Conservation (phyloP, 2,797 vertebrate species). For the Microtus californicus region DNA sequence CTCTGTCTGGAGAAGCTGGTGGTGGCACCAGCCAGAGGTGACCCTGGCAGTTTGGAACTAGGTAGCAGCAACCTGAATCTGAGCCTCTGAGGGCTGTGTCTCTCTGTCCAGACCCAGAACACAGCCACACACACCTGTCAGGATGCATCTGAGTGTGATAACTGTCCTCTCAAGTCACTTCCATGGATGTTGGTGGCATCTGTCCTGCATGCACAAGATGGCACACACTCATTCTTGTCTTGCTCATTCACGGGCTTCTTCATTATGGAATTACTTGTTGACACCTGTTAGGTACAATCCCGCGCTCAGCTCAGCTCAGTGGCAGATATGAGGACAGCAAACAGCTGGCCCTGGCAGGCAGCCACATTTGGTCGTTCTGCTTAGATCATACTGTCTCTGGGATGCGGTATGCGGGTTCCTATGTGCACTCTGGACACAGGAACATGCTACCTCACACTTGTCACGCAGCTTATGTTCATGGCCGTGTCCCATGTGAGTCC, state of each 20-base stretch:
- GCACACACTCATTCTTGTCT: neutral
- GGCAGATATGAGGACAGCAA: neutral
- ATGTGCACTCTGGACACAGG: neutral
- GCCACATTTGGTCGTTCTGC: neutral
- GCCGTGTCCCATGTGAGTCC: neutral
- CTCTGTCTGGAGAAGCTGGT: slow-evolving; percentile 77
- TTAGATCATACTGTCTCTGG: neutral
- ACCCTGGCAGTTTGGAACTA: neutral
- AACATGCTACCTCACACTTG: neutral
- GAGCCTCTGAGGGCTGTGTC: neutral
- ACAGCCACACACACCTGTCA: neutral
- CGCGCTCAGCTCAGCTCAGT: neutral
- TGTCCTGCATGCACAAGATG: neutral
- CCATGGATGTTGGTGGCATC: neutral
- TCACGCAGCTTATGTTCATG: neutral
- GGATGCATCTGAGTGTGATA: neutral
- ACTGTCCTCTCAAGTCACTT: neutral
- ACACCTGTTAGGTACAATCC: neutral
- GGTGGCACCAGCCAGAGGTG: neutral
- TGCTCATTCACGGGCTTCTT: neutral
- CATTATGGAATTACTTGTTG: neutral
- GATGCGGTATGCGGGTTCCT: neutral
- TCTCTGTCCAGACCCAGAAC: neutral
- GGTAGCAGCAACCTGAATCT: neutral
- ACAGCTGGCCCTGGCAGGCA: neutral